Conservation (phyloP, 2,888 invertebrate species). For the Hesperia comma region DNA sequence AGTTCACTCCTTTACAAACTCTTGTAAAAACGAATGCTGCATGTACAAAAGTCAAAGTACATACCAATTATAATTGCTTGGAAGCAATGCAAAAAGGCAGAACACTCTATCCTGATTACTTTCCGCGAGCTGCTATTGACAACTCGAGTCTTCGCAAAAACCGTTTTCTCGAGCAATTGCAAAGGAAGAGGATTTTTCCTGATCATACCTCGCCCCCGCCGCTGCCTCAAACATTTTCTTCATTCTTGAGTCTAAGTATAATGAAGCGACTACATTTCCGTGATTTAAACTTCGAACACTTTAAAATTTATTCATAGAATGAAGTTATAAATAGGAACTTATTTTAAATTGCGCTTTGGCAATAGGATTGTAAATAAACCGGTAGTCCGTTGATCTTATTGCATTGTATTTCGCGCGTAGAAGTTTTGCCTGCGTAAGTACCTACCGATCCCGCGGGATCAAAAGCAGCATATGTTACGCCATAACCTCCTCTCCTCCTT, state of each 20-base stretch:
- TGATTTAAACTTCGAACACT: not conserved
- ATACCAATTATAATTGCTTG: slow-evolving; percentile 1
- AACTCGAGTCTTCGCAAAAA: slow-evolving; percentile 20
- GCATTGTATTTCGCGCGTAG: too few relatives aligned
- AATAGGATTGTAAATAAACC: too few relatives aligned
- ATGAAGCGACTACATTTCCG: not conserved
- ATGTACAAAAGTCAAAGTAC: too few relatives aligned
- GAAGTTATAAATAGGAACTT: not conserved
- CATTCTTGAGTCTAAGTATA: not conserved
- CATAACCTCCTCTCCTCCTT: too few relatives aligned
- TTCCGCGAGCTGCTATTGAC: slow-evolving; percentile 21
- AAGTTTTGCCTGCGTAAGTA: too few relatives aligned
- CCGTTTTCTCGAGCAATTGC: slow-evolving; percentile 8
- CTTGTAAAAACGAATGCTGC: too few relatives aligned
- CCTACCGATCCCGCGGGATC: too few relatives aligned
- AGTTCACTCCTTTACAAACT: not conserved
- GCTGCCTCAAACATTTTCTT: not conserved
- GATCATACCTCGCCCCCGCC: slow-evolving; percentile 12
- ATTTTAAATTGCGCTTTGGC: too few relatives aligned
- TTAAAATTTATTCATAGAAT: not conserved
- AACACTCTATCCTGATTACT: slow-evolving; percentile 1
- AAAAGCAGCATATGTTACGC: too few relatives aligned
- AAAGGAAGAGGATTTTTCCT: slow-evolving; percentile 15
- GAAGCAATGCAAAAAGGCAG: slow-evolving; percentile 5
- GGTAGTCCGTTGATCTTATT: too few relatives aligned